Conservation (phyloP, 2,888 invertebrate species). For the Leptopterna dolabrata region DNA sequence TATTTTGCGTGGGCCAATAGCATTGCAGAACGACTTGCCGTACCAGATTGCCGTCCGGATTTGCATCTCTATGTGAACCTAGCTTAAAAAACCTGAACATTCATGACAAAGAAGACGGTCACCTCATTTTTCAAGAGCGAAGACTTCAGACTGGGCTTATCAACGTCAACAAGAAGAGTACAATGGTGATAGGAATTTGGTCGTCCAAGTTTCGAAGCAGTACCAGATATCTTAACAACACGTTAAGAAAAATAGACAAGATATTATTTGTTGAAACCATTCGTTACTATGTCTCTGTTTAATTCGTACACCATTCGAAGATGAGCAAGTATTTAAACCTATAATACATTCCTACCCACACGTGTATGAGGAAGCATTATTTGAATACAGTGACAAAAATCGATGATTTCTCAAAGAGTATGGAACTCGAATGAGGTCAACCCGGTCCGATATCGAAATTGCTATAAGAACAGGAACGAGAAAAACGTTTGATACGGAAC, state of each 20-base stretch:
- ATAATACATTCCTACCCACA: neutral
- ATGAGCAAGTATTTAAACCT: too few relatives aligned
- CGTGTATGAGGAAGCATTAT: neutral
- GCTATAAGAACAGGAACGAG: neutral
- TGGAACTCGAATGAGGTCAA: neutral
- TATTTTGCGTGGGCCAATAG: too few relatives aligned
- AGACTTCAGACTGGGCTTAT: slow-evolving; percentile 79
- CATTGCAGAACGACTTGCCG: too few relatives aligned
- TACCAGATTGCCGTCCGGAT: too few relatives aligned
- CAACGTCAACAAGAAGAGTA: slow-evolving; percentile 89
- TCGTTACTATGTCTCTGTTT: too few relatives aligned
- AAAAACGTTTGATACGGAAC: neutral
- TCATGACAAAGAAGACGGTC: slow-evolving; percentile 67
- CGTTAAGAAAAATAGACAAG: neutral
- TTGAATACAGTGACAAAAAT: neutral
- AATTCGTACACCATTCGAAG: too few relatives aligned
- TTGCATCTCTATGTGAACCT: too few relatives aligned
- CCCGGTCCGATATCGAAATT: neutral
- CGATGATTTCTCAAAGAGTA: neutral
- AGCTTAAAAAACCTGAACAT: too few relatives aligned
- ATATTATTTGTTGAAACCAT: neutral
- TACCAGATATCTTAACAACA: slow-evolving; percentile 85
- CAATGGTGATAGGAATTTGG: slow-evolving; percentile 97
- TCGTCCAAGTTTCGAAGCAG: slow-evolving; percentile 90
- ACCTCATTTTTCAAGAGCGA: slow-evolving; percentile 82